A percentile compares a stretch with the other conserved stretches of the same genome.
phyloP scores from a whole-genome alignment of 2,888 invertebrate genomes.

The Drosophila greeni region DNA sequence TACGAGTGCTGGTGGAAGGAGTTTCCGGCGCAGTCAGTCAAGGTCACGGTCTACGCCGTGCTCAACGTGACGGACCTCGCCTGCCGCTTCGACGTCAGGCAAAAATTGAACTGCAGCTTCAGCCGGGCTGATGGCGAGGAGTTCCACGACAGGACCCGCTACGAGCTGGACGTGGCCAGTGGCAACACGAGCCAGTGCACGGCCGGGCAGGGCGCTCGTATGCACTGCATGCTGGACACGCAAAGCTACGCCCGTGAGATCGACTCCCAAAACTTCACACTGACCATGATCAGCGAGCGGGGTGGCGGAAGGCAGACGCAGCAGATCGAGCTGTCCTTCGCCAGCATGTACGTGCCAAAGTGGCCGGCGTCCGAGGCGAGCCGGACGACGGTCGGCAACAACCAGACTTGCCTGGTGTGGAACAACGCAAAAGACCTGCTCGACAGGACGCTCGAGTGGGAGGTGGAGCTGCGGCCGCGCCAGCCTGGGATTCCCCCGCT shows the following conservation, averaged over 20 bases:
- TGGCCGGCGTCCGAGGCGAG: neutral
- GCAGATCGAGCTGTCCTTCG: neutral
- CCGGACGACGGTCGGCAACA: neutral
- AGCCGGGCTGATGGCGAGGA: neutral
- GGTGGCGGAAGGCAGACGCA: neutral
- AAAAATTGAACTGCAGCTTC: neutral
- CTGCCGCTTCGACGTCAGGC: neutral
- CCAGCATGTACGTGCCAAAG: neutral
- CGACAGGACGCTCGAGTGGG: neutral
- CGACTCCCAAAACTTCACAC: neutral
- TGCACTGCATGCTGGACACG: neutral
- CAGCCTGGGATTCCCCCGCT: neutral
- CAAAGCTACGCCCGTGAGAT: fast-evolving
- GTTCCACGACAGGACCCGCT: fast-evolving
- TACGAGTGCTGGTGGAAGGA: neutral
- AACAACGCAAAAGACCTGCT: neutral
- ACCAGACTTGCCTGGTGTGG: neutral
- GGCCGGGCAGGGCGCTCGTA: neutral
- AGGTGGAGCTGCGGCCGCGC: neutral
- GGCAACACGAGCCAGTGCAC: neutral
- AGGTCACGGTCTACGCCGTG: neutral
- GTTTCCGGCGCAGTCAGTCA: fast-evolving
- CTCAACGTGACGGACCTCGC: neutral
- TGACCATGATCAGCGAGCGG: neutral
- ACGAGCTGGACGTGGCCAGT: neutral